Percentiles rank a stretch among this genome's conserved stretches.
Conservation (phyloP, 2,113 vertebrate genomes). For the Corythaixoides concolor region DNA sequence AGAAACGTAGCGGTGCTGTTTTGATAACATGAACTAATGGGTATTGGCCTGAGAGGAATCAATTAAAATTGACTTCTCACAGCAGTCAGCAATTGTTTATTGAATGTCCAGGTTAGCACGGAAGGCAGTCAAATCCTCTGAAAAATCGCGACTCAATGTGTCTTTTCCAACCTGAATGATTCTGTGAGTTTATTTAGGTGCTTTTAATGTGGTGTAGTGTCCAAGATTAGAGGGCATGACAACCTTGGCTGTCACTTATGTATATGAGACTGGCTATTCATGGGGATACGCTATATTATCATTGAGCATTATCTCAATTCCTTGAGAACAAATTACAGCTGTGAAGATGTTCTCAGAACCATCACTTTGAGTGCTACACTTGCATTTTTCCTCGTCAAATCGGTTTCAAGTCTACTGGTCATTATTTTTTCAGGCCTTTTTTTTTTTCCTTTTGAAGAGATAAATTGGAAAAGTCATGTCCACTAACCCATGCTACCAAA, state of each 20-base stretch:
- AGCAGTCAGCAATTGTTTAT: neutral
- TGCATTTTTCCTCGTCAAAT: neutral
- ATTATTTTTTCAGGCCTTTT: neutral
- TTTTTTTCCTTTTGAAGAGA: neutral
- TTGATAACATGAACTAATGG: neutral
- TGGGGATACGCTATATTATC: neutral
- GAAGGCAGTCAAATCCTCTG: neutral
- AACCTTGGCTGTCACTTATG: neutral
- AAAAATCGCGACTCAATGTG: rapidly evolving
- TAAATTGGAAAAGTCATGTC: neutral
- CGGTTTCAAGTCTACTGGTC: neutral
- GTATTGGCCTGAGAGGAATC: neutral
- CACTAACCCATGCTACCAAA: neutral
- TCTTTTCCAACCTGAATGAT: too few species aligned
- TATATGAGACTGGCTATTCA: neutral
- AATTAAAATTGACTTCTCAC: neutral
- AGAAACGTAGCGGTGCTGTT: neutral
- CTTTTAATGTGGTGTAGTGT: neutral
- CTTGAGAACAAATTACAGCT: neutral
- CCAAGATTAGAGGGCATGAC: neutral
- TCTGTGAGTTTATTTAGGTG: neutral
- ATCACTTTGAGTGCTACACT: neutral
- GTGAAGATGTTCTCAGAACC: neutral
- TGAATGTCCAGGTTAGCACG: neutral
- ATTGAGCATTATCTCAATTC: neutral